Conservation (phyloP, 2,888 invertebrate species). For the Mythimna loreyi region DNA sequence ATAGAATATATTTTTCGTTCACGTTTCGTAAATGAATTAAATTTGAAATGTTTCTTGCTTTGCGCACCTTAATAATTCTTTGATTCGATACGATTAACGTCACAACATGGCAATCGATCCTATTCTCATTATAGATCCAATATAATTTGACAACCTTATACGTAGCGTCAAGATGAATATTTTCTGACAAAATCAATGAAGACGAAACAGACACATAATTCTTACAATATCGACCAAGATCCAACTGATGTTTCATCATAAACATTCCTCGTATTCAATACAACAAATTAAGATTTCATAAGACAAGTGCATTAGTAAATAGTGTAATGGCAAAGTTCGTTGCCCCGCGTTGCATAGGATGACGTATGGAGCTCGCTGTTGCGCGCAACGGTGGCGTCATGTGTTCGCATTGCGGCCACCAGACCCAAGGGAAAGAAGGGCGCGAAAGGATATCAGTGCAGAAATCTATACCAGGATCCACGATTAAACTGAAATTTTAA, state of each 20-base stretch:
- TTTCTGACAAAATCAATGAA: background rate
- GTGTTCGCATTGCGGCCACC: conserved; percentile 51
- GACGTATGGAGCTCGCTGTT: conserved; percentile 38
- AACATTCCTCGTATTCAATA: conserved; percentile 24
- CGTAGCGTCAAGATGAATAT: background rate
- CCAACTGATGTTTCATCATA: conserved; percentile 9
- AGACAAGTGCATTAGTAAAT: conserved; percentile 32
- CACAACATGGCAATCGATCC: too few relatives aligned
- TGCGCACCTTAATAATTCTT: too few relatives aligned
- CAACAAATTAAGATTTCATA: conserved; percentile 47
- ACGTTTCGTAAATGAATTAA: too few relatives aligned
- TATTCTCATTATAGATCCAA: too few relatives aligned
- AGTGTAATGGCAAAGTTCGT: conserved; percentile 52
- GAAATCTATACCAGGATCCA: too few relatives aligned
- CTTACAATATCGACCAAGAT: background rate
- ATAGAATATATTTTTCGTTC: too few relatives aligned
- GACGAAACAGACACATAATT: too few relatives aligned
- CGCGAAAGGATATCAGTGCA: conserved; percentile 9
- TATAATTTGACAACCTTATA: too few relatives aligned
- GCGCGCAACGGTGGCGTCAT: conserved; percentile 49
- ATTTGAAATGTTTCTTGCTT: too few relatives aligned
- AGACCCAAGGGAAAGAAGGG: conserved; percentile 18
- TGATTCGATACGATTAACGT: too few relatives aligned
- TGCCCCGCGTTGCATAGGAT: conserved; percentile 52
- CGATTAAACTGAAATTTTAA: too few relatives aligned